Conservation (phyloP, 2,888 invertebrate genomes). For the Oeneis ivallda region DNA sequence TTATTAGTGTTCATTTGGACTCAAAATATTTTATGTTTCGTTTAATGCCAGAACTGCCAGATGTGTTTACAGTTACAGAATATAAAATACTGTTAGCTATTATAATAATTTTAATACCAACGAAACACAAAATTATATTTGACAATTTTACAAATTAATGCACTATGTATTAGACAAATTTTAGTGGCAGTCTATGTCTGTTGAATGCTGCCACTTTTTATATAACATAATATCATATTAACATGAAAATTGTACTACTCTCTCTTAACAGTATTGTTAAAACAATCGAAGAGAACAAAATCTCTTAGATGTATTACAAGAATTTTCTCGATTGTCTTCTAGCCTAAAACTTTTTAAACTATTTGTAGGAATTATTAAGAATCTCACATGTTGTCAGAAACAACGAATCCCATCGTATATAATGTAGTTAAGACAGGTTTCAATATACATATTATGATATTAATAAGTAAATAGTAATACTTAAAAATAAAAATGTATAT, state of each 20-base stretch:
- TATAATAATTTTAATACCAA: conserved; percentile 33
- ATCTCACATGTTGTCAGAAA: conserved; percentile 31
- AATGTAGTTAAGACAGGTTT: conserved; percentile 31
- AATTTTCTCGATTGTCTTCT: conserved; percentile 25
- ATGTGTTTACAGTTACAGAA: conserved; percentile 25
- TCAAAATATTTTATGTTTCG: conserved; percentile 22
- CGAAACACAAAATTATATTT: conserved; percentile 27
- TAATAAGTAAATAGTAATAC: conserved; percentile 6
- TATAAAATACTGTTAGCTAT: conserved; percentile 31
- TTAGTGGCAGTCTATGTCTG: conserved; percentile 22
- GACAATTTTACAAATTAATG: conserved; percentile 22
- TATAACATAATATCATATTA: conserved; percentile 20
- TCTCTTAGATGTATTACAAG: conserved; percentile 21
- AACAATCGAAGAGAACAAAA: conserved; percentile 10
- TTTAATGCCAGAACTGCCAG: conserved; percentile 32
- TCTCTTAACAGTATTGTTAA: conserved; percentile 25
- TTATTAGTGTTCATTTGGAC: conserved; percentile 19
- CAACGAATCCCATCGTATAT: conserved; percentile 34
- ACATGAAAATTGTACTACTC: conserved; percentile 18
- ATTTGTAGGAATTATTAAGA: conserved; percentile 33
- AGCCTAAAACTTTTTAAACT: conserved; percentile 24
- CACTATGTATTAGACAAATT: conserved; percentile 18
- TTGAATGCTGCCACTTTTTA: conserved; percentile 31
- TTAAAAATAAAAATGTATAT: conserved; percentile 11
- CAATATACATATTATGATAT: conserved; percentile 17